Base-by-base conservation (phyloP, 2,888 invertebrate species). In the Biston stratarius region DNA sequence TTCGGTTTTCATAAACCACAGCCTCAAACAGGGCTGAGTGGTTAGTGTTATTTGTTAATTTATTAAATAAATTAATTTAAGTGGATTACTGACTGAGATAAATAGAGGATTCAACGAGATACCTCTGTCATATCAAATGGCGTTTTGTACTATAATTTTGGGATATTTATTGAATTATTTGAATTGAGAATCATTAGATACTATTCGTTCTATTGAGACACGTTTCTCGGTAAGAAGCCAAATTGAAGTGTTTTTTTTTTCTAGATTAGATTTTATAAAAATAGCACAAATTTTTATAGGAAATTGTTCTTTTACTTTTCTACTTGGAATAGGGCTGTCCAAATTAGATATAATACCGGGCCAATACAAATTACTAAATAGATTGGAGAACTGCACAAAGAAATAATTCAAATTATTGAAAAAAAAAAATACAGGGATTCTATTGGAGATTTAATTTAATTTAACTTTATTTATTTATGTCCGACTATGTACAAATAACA, bases 1-100 rank as follows among this genome's bases (percentile, higher is more conserved):
- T 65, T 94, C 95, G 0, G 94, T 94, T 47, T 92, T 95, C 78
- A 78, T 93, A 58, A 88, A 91, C 70, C 83, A 85, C 12, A 89
- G 90, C 0, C 57, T 83, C 6, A 86, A 81, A 55, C 86, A 83
- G 24, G 79, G 78, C 15, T 83, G 75, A 77, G 36, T 52, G 7
- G 3, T 38, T 6, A 0, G 11, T 36, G 33, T 24, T 55, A 12
- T 45, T 45, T 33, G 15, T 9, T 45, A 57, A 57, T 34, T 57
- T 14, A 57, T 57, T n/a, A 33, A 34, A 42, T 55, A n/a, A 49
- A n/a, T 14, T 33, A 52, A 14, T 9, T 15, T 53, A 15, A 9
- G 40, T 0, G 40, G 15, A 42, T 40, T n/a, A 55, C 36, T 34
- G 57, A 57, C 44, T 44, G 56, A 44, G 33, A 49, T 24, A 33